phyloP scores from a whole-genome alignment of 1,140 invertebrate genomes.

The Brachionus plicatilis region DNA sequence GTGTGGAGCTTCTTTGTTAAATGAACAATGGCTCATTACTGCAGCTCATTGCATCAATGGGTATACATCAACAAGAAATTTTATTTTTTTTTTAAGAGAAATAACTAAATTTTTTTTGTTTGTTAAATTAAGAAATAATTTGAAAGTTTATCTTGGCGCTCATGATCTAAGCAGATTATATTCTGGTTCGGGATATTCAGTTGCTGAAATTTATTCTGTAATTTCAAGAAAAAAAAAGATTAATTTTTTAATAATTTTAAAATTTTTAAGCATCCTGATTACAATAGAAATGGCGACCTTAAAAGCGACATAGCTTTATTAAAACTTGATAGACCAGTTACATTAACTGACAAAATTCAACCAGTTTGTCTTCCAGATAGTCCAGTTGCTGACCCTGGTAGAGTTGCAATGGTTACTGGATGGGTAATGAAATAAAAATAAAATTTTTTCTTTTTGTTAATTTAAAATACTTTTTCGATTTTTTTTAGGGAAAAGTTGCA shows the following conservation, averaged over 20 bases:
- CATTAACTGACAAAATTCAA: constrained; percentile 59
- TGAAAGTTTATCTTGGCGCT: background rate
- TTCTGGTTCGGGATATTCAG: background rate
- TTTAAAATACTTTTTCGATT: background rate
- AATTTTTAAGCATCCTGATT: constrained; percentile 38
- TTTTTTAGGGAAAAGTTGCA: background rate
- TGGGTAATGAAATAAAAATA: background rate
- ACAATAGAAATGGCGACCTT: constrained; percentile 43
- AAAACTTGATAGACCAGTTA: constrained; percentile 55
- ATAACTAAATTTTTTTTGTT: background rate
- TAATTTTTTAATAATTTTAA: background rate
- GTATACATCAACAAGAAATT: background rate
- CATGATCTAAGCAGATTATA: background rate
- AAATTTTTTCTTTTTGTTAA: background rate
- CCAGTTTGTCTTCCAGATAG: constrained; percentile 63
- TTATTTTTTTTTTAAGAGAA: background rate
- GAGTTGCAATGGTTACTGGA: constrained; percentile 30
- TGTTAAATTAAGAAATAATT: background rate
- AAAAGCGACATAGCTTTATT: constrained; percentile 65
- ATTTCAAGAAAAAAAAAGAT: background rate
- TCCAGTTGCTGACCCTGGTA: constrained; percentile 8
- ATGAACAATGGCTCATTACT: constrained; percentile 21
- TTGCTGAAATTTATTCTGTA: constrained; percentile 6
- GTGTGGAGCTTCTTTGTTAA: constrained; percentile 24
- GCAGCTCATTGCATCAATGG: constrained; percentile 16